Evolutionary conservation across 2,888 invertebrate genomes (phyloP).

Genomic region (Hirtodrosophila cameraria): DNA sequence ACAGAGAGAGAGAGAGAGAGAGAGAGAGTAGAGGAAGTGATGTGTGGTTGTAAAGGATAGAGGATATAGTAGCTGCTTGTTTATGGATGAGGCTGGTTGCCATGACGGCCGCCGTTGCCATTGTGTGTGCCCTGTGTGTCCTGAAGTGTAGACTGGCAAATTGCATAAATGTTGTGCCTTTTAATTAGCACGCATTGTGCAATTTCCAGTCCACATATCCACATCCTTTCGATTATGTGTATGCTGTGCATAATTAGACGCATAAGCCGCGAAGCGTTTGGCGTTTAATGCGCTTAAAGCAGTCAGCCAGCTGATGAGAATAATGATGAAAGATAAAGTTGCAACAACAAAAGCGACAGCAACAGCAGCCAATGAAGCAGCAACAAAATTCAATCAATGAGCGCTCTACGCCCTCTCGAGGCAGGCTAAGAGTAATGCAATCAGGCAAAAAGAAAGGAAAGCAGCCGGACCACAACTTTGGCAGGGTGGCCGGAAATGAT

Average conservation of each 20-base stretch:
- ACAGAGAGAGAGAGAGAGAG: neutral
- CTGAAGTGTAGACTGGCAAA: slow-evolving; percentile 32
- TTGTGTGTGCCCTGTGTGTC: slow-evolving; percentile 46
- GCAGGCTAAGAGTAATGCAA: slow-evolving; percentile 49
- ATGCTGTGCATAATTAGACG: slow-evolving; percentile 48
- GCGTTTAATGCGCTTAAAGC: slow-evolving; percentile 63
- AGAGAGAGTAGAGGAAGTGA: neutral
- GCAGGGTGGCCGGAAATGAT: slow-evolving; percentile 57
- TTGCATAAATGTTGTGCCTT: slow-evolving; percentile 76
- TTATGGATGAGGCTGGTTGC: slow-evolving; percentile 44
- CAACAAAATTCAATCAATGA: slow-evolving; percentile 63
- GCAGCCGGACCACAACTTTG: slow-evolving; percentile 5
- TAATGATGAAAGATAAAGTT: slow-evolving; percentile 12
- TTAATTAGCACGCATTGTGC: slow-evolving; percentile 63
- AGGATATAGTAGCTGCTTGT: slow-evolving; percentile 13
- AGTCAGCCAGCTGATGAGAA: neutral
- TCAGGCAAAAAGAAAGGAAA: slow-evolving; percentile 29
- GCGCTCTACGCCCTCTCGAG: slow-evolving; percentile 10
- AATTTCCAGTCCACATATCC: slow-evolving; percentile 30
- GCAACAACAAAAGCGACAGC: slow-evolving; percentile 10
- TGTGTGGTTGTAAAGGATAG: neutral
- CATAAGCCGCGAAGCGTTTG: slow-evolving; percentile 36
- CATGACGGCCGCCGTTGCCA: slow-evolving; percentile 65
- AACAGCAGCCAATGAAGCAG: slow-evolving; percentile 10
- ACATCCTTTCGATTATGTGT: slow-evolving; percentile 51